Percentiles rank a stretch among this genome's conserved stretches.
Evolutionary conservation across 1,140 invertebrate species (phyloP).

Genomic region (Adelges cooleyi): DNA sequence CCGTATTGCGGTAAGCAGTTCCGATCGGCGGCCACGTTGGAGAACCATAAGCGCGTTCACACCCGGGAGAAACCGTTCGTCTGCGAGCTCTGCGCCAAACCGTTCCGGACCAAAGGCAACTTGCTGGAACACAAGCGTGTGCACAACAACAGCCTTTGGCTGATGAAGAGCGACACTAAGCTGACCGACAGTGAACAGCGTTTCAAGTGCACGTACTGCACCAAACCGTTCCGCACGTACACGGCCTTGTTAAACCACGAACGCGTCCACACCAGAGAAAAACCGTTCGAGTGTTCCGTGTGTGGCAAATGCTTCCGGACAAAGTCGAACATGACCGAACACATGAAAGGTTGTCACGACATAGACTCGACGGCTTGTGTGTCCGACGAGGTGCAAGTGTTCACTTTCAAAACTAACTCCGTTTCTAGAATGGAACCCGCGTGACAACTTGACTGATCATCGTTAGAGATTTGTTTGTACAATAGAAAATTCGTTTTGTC

Average conservation of each 20-base stretch:
- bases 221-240: constrained; percentile 80
- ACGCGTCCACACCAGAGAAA: constrained; percentile 90
- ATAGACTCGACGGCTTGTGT: not conserved
- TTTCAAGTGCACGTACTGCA: constrained; percentile 77
- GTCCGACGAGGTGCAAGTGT: constrained; percentile 15
- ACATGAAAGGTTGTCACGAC: constrained; percentile 20
- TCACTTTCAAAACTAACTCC: constrained; percentile 9
- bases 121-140: constrained; percentile 16
- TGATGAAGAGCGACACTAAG: not conserved
- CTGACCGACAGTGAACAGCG: constrained; percentile 53
- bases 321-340: constrained; percentile 38
- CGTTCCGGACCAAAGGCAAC: constrained; percentile 34
- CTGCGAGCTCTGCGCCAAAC: constrained; percentile 33
- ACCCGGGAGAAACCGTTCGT: constrained; percentile 38
- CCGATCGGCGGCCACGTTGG: constrained; percentile 38
- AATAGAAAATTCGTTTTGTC: too few species aligned
- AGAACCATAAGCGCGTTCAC: constrained; percentile 40
- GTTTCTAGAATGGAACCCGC: not conserved
- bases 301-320: constrained; percentile 78
- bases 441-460: too few species aligned
- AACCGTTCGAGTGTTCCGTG: constrained; percentile 88
- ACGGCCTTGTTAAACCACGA: constrained; percentile 92
- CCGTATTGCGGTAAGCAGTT: constrained; percentile 40
- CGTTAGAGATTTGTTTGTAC: too few species aligned
- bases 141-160: not conserved